Conservation (phyloP, 2,888 invertebrate species). For the Caenorhabditis sp. region DNA sequence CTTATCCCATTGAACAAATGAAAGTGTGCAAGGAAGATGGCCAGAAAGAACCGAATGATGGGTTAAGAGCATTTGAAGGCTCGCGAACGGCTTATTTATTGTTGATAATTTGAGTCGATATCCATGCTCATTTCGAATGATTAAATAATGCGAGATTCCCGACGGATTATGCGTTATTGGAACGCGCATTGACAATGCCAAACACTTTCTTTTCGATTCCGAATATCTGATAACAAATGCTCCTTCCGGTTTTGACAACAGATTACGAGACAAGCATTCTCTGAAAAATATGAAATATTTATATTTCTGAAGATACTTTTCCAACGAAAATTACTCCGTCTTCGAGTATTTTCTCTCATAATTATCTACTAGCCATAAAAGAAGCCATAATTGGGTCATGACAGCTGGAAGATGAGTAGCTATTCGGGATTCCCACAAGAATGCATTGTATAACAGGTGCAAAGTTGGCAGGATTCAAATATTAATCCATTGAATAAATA, state of each 20-base stretch:
- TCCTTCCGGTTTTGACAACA: slow-evolving; percentile 46
- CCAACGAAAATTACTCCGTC: neutral
- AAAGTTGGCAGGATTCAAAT: neutral
- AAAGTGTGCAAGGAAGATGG: slow-evolving; percentile 44
- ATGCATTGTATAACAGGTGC: neutral
- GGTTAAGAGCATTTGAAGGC: slow-evolving; percentile 52
- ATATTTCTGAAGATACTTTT: neutral
- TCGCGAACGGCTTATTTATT: slow-evolving; percentile 43
- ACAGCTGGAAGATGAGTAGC: neutral
- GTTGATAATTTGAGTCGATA: slow-evolving; percentile 40
- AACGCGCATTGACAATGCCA: slow-evolving; percentile 49
- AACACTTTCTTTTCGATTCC: slow-evolving; percentile 43
- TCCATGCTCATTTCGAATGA: slow-evolving; percentile 49
- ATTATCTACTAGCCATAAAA: neutral
- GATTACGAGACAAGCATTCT: slow-evolving; percentile 41
- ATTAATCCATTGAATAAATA: neutral
- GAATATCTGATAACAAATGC: slow-evolving; percentile 53
- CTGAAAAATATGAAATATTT: slow-evolving; percentile 12
- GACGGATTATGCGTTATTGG: slow-evolving; percentile 43
- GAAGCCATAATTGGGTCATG: neutral
- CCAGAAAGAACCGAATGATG: slow-evolving; percentile 52
- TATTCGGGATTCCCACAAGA: too few species aligned
- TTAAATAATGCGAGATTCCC: slow-evolving; percentile 50
- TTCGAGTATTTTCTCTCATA: neutral
- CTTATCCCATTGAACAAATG: slow-evolving; percentile 50